Conservation (phyloP, 1,140 invertebrate genomes). For the Drosophila trapezifrons region DNA sequence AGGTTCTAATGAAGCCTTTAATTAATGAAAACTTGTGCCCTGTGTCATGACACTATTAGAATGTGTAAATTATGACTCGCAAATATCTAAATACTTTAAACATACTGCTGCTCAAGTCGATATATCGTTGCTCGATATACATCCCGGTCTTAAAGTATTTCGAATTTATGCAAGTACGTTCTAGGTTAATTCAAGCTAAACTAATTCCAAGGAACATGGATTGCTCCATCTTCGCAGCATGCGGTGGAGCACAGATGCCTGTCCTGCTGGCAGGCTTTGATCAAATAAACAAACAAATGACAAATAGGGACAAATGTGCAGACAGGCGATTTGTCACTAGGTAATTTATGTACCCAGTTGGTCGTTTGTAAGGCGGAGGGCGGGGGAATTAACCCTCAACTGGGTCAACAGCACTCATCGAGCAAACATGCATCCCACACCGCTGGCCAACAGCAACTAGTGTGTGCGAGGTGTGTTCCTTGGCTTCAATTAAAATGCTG, state of each 20-base stretch:
- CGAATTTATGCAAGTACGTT: not conserved
- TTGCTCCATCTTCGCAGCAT: constrained; percentile 28
- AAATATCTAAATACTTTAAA: not conserved
- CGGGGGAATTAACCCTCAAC: constrained; percentile 34
- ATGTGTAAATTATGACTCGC: no score
- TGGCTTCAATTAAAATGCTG: constrained; percentile 67
- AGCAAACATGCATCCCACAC: constrained; percentile 16
- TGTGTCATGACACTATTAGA: no score
- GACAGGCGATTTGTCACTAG: constrained; percentile 75
- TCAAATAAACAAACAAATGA: constrained; percentile 70
- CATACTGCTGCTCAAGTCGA: not conserved
- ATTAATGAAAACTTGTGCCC: no score
- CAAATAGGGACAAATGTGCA: constrained; percentile 62
- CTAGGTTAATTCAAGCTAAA: not conserved
- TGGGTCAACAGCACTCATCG: constrained; percentile 41
- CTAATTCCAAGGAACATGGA: constrained; percentile 9
- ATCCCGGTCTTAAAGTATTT: not conserved
- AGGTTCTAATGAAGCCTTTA: no score
- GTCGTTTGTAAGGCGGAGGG: not conserved
- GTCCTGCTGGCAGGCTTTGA: constrained; percentile 66
- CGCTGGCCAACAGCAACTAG: constrained; percentile 1
- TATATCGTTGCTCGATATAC: not conserved
- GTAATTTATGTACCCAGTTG: constrained; percentile 52
- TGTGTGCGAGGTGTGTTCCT: constrained; percentile 42
- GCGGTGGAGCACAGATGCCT: constrained; percentile 29